A percentile compares a stretch with the other conserved stretches of the same genome.
Conservation (phyloP, 2,113 vertebrate genomes). For the Ophiodon elongatus region DNA sequence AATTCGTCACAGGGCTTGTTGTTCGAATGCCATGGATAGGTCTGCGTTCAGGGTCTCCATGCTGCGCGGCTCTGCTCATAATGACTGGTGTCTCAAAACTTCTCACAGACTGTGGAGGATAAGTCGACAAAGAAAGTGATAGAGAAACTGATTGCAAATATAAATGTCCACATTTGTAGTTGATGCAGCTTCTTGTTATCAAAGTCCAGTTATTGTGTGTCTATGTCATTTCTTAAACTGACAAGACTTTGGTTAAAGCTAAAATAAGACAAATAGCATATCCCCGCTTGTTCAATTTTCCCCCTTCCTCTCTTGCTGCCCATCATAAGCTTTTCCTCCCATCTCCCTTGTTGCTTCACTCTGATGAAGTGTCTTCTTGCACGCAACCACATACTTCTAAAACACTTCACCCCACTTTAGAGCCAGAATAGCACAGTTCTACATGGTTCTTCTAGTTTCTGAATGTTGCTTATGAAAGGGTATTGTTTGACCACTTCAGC, state of each 20-base stretch:
- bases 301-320: background rate
- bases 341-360: background rate
- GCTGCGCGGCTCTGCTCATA: slow-evolving; percentile 48
- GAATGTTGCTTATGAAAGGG: slow-evolving; percentile 68
- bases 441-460: slow-evolving; percentile 30
- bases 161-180: slow-evolving; percentile 5
- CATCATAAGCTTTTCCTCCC: background rate
- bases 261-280: background rate
- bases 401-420: slow-evolving; percentile 57
- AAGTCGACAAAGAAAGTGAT: slow-evolving; percentile 25
- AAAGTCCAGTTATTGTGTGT: background rate
- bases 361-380: slow-evolving; percentile 11
- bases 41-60: slow-evolving; percentile 69
- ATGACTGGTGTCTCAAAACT: slow-evolving; percentile 58
- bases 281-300: background rate
- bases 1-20: slow-evolving; percentile 81
- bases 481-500: slow-evolving; percentile 77
- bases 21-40: slow-evolving; percentile 75
- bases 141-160: slow-evolving; percentile 7
- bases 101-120: slow-evolving; percentile 33
- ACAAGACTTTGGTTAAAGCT: slow-evolving; percentile 12
- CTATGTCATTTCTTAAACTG: background rate
- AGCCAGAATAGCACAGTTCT: slow-evolving; percentile 43
- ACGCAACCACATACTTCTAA: slow-evolving; percentile 40
- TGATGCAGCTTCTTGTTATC: slow-evolving; percentile 12